phyloP scores from a whole-genome alignment of 2,113 vertebrate species.

The Syngnathus typhle region DNA sequence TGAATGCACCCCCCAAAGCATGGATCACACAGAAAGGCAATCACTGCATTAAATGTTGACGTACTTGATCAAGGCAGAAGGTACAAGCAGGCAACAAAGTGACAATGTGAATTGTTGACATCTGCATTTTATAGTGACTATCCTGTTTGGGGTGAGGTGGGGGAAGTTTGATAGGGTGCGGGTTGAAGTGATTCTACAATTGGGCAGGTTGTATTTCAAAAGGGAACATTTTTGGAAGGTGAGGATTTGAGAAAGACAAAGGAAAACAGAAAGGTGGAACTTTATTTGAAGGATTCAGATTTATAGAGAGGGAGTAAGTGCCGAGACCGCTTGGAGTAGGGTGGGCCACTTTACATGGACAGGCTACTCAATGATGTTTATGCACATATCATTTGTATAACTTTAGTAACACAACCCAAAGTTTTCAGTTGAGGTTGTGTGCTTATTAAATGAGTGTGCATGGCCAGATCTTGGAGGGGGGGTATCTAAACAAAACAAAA shows the following conservation, averaged over 20 bases:
- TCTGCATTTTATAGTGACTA: constrained; percentile 84
- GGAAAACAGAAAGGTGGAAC: constrained; percentile 40
- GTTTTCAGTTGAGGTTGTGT: neutral
- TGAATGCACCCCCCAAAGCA: constrained; percentile 39
- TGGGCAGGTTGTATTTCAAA: constrained; percentile 46
- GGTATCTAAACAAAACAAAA: no score
- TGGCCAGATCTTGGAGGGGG: no score
- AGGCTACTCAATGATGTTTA: constrained; percentile 45
- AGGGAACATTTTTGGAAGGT: constrained; percentile 44
- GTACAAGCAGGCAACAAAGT: constrained; percentile 60
- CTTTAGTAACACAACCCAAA: no score
- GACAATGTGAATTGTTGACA: constrained; percentile 79
- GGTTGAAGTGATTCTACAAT: constrained; percentile 26
- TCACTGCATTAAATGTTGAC: constrained; percentile 16
- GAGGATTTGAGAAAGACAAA: constrained; percentile 42
- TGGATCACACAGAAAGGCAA: constrained; percentile 4
- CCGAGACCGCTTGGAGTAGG: constrained; percentile 54
- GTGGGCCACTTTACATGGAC: constrained; percentile 47
- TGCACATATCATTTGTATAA: neutral
- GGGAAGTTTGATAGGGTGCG: neutral
- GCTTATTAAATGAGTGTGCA: no score
- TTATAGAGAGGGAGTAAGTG: constrained; percentile 63
- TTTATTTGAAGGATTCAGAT: constrained; percentile 43
- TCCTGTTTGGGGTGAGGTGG: constrained; percentile 42
- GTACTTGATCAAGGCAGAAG: constrained; percentile 17